These are phyloP conservation scores for Eudyptes chrysolophus DNA, from an alignment of 2,113 vertebrate genomes.

Conservation along the genomic window DNA sequence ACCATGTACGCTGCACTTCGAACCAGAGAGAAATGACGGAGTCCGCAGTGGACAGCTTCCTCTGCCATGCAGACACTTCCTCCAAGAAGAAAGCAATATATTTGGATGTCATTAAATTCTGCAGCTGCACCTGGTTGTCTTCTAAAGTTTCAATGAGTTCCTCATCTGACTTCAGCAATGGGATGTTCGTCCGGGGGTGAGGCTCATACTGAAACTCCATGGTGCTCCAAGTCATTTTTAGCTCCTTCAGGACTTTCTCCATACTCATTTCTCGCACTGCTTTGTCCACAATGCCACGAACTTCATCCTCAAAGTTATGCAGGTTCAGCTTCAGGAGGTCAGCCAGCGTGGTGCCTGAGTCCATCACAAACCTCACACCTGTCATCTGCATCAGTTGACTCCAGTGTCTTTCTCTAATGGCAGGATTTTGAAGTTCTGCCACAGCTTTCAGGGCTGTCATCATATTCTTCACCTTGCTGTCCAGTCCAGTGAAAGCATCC, in stretches of 20 bases:
- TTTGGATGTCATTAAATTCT: conserved; percentile 92
- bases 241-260: conserved; percentile 83
- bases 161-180: conserved; percentile 82
- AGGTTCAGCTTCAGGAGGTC: conserved; percentile 89
- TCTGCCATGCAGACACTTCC: conserved; percentile 91
- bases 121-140: conserved; percentile 95
- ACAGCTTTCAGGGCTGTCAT: conserved; percentile 85
- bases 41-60: conserved; percentile 82
- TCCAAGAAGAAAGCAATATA: conserved; percentile 90
- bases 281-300: conserved; percentile 89
- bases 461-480: conserved; percentile 85
- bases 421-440: conserved; percentile 89
- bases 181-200: conserved; percentile 78
- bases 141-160: conserved; percentile 91
- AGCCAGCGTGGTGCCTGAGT: conserved; percentile 80
- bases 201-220: conserved; percentile 90
- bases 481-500: conserved; percentile 88
- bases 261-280: conserved; percentile 86
- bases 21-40: conserved; percentile 90
- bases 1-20: conserved; percentile 91
- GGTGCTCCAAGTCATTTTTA: conserved; percentile 80
- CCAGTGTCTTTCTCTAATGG: conserved; percentile 92
- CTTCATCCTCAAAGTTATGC: conserved; percentile 90
- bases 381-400: conserved; percentile 88
- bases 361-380: conserved; percentile 84